Percentiles rank a stretch among this genome's conserved stretches.
phyloP scores from a whole-genome alignment of 2,797 vertebrate genomes.

The Epinephelus coioides region DNA sequence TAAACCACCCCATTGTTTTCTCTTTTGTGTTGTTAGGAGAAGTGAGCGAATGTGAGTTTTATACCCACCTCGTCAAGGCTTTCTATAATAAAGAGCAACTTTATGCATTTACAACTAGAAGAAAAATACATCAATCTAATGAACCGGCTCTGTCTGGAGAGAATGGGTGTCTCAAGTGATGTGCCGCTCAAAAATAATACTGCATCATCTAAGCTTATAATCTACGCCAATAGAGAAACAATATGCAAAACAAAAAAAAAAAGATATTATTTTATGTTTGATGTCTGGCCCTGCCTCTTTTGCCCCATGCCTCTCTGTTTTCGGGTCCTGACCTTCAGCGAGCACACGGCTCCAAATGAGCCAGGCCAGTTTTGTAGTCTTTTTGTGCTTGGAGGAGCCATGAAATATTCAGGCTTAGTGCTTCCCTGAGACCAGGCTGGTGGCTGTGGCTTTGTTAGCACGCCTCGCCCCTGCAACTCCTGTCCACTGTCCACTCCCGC shows the following conservation, averaged over 20 bases:
- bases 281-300: conserved; percentile 78
- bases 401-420: conserved; percentile 96
- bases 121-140: conserved; percentile 66
- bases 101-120: conserved; percentile 58
- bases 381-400: conserved; percentile 96
- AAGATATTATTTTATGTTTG: conserved; percentile 53
- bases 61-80: conserved; percentile 65
- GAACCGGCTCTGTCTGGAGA: conserved; percentile 48
- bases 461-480: conserved; percentile 82
- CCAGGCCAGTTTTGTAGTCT: conserved; percentile 92
- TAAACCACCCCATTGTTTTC: conserved; percentile 75
- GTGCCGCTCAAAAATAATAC: conserved; percentile 35
- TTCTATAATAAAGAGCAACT: conserved; percentile 63
- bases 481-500: conserved; percentile 66
- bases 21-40: conserved; percentile 69
- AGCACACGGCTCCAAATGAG: conserved; percentile 87
- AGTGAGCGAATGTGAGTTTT: conserved; percentile 58
- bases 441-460: conserved; percentile 95
- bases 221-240: conserved; percentile 19
- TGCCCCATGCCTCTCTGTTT: conserved; percentile 83
- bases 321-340: conserved; percentile 88
- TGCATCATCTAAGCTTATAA: conserved; percentile 23
- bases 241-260: conserved; percentile 19
- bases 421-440: conserved; percentile 95
- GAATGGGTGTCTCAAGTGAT: conserved; percentile 35